Base-by-base conservation (phyloP, 2,113 vertebrate genomes). In the Pluvialis apricaria region DNA sequence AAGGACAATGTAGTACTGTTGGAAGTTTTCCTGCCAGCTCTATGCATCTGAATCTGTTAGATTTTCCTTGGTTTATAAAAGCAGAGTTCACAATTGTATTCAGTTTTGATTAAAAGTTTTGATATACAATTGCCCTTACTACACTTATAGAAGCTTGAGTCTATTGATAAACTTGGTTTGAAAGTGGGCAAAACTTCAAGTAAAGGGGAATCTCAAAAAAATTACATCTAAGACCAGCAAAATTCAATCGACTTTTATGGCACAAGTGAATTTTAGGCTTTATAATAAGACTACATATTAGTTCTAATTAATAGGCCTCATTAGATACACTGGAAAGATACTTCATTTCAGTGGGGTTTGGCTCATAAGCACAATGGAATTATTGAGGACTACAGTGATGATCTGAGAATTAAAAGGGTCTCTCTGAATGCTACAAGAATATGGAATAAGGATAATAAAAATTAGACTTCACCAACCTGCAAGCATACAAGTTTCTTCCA, bases 391-490 rank as follows among this genome's bases (percentile, higher is more conserved):
- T 44, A 68, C 38, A 58, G 19, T 4, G 24, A 88, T 57, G 29
- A 82, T 36, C n/a, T 73, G 25, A 70, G 40, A 44, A 88, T 72
- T 42, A 73, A 80, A 91, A 93, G 42, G 17, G 13, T 71, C 32
- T 70, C n/a, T 86, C 86, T 93, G 51, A 83, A 66, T 75, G 60
- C 49, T 52, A 49, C 34, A 64, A 91, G 31, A 66, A 52, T n/a
- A 75, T 31, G 32, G 44, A 85, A 78, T 55, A 78, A 94, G 40
- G 18, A 42, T 28, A 60, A 75, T 4, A 94, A 89, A 88, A 81
- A 94, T 78, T 62, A 75, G 88, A 38, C 29, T 38, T 55, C 36
- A 96, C 97, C 94, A 55, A 98, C 98, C 97, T 97, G 97, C 87
- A 97, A 76, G 64, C 77, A 96, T 92, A 91, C 32, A 94, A 79